These are phyloP conservation scores for Pomacea maculata DNA, from an alignment of 1,140 invertebrate species.

Conservation along the genomic window DNA sequence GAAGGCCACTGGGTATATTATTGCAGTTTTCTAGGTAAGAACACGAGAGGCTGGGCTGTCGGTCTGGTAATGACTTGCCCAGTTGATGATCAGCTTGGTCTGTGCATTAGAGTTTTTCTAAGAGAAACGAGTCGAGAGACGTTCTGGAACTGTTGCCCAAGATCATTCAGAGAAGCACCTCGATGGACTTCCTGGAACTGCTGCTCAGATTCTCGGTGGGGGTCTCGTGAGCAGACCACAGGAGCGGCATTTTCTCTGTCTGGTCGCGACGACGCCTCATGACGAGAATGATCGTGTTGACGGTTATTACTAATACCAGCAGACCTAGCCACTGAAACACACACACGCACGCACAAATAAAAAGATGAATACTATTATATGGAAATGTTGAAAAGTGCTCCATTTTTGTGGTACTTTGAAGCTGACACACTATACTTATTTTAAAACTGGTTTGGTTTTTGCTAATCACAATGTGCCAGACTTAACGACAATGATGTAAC, in stretches of 20 bases:
- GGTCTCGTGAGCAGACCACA: neutral
- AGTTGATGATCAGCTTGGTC: too few relatives aligned
- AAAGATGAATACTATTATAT: neutral
- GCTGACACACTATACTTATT: neutral
- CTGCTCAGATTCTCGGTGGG: neutral
- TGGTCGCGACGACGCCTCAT: neutral
- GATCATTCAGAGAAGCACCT: neutral
- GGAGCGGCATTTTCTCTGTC: neutral
- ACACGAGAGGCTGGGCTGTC: too few relatives aligned
- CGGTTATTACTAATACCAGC: conserved; percentile 27
- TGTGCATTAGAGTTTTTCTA: too few relatives aligned
- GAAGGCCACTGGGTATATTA: too few relatives aligned
- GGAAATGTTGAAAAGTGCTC: neutral
- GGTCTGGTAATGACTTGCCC: too few relatives aligned
- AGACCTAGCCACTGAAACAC: conserved; percentile 39
- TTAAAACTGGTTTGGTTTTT: too few relatives aligned
- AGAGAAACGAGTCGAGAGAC: too few relatives aligned
- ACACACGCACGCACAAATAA: conserved; percentile 2
- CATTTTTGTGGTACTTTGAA: neutral
- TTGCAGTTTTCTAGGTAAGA: too few relatives aligned
- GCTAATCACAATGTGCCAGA: too few relatives aligned
- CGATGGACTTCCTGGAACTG: conserved; percentile 1
- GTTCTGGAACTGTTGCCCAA: neutral
- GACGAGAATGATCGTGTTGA: conserved; percentile 27
- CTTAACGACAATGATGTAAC: too few relatives aligned